phyloP scores from a whole-genome alignment of 2,797 vertebrate species.

The Sebastolobus alascanus region DNA sequence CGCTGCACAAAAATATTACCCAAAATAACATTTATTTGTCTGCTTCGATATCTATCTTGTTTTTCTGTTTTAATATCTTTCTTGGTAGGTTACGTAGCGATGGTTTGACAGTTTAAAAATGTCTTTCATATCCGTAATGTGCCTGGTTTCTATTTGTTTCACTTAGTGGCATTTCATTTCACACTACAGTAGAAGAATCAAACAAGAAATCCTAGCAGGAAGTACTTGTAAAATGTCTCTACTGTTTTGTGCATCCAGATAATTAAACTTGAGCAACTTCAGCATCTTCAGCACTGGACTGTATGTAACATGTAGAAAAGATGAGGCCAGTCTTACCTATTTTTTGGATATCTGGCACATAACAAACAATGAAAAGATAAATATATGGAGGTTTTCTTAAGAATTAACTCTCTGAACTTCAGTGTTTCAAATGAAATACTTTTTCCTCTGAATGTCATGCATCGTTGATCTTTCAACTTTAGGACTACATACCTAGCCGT shows the following conservation, averaged over 20 bases:
- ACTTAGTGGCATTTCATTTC: background rate
- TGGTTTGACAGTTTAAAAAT: background rate
- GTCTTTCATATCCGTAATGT: too few relatives aligned
- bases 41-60: background rate
- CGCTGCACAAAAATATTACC: background rate
- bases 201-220: background rate
- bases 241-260: background rate
- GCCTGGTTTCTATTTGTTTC: background rate
- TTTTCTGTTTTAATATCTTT: background rate
- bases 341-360: background rate
- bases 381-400: background rate
- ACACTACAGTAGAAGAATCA: background rate
- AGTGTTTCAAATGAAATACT: background rate
- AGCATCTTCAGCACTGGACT: background rate
- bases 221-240: background rate
- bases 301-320: background rate
- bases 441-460: background rate
- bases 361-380: background rate
- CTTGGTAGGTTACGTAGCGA: background rate
- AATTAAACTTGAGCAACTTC: background rate
- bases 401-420: background rate
- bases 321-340: background rate
- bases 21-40: background rate
- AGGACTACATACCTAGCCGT: background rate
- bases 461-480: background rate